Evolutionary conservation across 2,113 vertebrate genomes (phyloP), one percentile per base, ranked within the genome.

Genomic region (Planiliza haematocheilus): DNA sequence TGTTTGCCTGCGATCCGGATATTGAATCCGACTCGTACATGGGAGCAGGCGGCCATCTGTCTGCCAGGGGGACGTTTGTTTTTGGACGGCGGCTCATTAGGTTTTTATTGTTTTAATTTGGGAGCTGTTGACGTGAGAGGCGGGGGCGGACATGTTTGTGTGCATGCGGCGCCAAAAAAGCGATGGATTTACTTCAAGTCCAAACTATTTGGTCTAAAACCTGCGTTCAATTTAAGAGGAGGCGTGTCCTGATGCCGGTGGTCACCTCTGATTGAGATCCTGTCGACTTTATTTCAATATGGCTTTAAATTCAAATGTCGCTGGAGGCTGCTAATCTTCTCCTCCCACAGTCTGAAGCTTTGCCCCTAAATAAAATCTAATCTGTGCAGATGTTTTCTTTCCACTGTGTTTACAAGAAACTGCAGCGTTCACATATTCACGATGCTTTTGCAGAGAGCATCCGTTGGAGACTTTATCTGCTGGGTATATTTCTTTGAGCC

Each of bases 51-150:
- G 1, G 65, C 69, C 60, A 48, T 68, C 65, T 53, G 67, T 70
- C 63, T 61, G 64, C 5, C 58, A 10, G 57, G 8, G n/a, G 37
- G 43, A 67, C 34, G 4, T 8, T 49, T 67, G 56, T 16, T 13
- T 37, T 61, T 58, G 5, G 43, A 74, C 7, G 0, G 0, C 2
- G 37, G n/a, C 41, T 64, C 30, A 21, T 77, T 48, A 10, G 30
- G 60, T 9, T 53, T 60, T 67, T 50, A 73, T 56, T 46, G 34
- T 73, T 77, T 64, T 72, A 41, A 64, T 75, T 75, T 75, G 18
- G 56, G 12, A 69, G 51, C 70, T 42, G 50, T 46, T 53, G 17
- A 58, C 13, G 14, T 42, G 41, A 41, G 64, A 38, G 36, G 13
- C 2, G 3, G 30, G 3, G 20, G 52, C 6, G 0, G 16, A 3